Evolutionary conservation across 2,797 vertebrate species (phyloP).

Genomic region (Sebastes miniatus): DNA sequence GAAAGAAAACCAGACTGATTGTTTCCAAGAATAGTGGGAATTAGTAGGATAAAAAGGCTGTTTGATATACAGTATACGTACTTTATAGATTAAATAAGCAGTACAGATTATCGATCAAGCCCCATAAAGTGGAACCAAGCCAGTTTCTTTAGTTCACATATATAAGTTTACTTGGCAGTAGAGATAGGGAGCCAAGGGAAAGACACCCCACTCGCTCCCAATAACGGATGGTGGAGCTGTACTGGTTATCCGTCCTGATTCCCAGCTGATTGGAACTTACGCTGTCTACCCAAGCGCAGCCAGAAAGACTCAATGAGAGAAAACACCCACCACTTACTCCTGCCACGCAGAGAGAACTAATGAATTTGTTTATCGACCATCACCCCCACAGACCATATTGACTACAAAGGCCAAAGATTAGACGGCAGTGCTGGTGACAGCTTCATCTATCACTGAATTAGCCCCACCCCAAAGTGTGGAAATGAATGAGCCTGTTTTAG

Average conservation of each 20-base stretch:
- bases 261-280: constrained; percentile 38
- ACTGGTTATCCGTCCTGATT: constrained; percentile 48
- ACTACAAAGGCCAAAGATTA: constrained; percentile 49
- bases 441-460: constrained; percentile 70
- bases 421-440: constrained; percentile 39
- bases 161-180: neutral
- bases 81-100: constrained; percentile 3
- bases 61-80: neutral
- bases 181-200: neutral
- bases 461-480: neutral
- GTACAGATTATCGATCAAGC: neutral
- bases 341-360: constrained; percentile 48
- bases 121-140: neutral
- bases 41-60: neutral
- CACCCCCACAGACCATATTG: constrained; percentile 40
- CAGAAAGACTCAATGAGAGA: constrained; percentile 37
- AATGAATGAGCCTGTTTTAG: constrained; percentile 12
- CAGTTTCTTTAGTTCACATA: neutral
- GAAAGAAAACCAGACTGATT: neutral
- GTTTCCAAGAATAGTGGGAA: neutral
- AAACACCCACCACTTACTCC: constrained; percentile 34
- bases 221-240: constrained; percentile 15
- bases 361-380: constrained; percentile 67
- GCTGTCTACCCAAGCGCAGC: constrained; percentile 24
- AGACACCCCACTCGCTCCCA: neutral